These are phyloP conservation scores for Anthopleura xanthogrammica DNA, from an alignment of 92 coral and sea anemone species.

Conservation along the genomic window DNA sequence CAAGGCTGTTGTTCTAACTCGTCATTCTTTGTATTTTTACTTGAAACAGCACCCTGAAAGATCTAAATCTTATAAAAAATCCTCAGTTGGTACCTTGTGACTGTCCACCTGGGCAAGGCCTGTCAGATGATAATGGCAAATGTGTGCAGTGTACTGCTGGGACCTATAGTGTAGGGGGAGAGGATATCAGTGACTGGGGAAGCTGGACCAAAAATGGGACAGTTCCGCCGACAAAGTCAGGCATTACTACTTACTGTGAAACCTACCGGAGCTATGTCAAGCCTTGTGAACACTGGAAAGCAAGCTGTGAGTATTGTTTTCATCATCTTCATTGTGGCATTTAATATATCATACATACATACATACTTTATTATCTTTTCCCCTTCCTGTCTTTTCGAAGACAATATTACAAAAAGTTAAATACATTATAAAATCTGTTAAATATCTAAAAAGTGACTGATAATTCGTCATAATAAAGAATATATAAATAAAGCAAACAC, in stretches of 20 bases:
- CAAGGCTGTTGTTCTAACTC: background rate
- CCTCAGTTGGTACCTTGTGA: conserved; percentile 50
- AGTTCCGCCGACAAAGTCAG: conserved; percentile 62
- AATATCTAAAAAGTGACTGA: too few relatives aligned
- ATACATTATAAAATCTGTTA: too few relatives aligned
- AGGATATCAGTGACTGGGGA: conserved; percentile 67
- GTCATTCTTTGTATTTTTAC: background rate
- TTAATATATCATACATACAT: too few relatives aligned
- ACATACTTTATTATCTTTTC: too few relatives aligned
- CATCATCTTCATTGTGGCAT: too few relatives aligned
- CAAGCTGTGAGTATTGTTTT: conserved; percentile 56
- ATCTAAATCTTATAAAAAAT: conserved; percentile 14
- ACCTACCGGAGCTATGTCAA: conserved; percentile 45
- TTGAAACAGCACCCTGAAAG: conserved; percentile 17
- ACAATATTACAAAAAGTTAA: too few relatives aligned
- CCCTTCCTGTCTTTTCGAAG: too few relatives aligned
- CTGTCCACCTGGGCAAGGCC: conserved; percentile 66
- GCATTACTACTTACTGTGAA: conserved; percentile 67
- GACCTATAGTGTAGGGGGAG: conserved; percentile 68
- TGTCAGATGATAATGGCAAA: conserved; percentile 5
- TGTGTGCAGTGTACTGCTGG: conserved; percentile 54
- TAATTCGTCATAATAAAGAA: too few relatives aligned
- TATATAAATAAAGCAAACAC: too few relatives aligned
- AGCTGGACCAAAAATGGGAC: conserved; percentile 76
- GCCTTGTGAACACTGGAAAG: conserved; percentile 65